Evolutionary conservation across 2,797 vertebrate species (phyloP).

Genomic region (Hemibagrus guttatus): DNA sequence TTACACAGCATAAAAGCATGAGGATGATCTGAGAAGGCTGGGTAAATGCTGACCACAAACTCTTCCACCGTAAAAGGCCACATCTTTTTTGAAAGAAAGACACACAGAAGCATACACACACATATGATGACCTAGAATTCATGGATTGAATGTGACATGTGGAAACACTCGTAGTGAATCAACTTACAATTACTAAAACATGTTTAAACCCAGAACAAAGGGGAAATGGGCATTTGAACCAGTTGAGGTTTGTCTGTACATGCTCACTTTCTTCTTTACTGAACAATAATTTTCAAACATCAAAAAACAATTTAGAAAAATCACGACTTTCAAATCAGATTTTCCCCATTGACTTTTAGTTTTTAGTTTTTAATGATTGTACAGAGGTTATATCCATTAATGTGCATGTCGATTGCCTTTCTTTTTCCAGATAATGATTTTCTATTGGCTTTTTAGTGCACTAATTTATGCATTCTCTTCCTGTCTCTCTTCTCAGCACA

Average conservation of each 20-base stretch:
- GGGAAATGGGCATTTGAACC: neutral
- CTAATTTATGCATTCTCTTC: neutral
- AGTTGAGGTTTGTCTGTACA: neutral
- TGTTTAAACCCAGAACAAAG: neutral
- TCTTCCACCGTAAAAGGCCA: slow-evolving; percentile 30
- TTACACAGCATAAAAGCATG: neutral
- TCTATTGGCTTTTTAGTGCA: slow-evolving; percentile 8
- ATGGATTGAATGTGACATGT: neutral
- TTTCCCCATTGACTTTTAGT: neutral
- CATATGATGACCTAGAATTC: neutral
- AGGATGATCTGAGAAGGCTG: slow-evolving; percentile 7
- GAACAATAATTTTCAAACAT: neutral
- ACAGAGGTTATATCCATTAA: neutral
- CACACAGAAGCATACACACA: slow-evolving; percentile 26
- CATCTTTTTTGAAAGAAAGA: slow-evolving; percentile 15
- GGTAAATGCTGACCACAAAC: slow-evolving; percentile 15
- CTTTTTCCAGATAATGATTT: slow-evolving; percentile 50
- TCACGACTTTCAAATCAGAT: too few species aligned
- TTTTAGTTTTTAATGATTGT: neutral
- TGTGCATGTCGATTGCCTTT: slow-evolving; percentile 61
- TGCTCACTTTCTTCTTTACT: neutral
- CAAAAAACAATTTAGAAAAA: neutral
- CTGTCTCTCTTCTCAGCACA: slow-evolving; percentile 56
- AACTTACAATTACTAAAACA: neutral
- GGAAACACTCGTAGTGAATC: neutral